Evolutionary conservation across 2,797 vertebrate genomes (phyloP).

Genomic region (Choloepus didactylus): DNA sequence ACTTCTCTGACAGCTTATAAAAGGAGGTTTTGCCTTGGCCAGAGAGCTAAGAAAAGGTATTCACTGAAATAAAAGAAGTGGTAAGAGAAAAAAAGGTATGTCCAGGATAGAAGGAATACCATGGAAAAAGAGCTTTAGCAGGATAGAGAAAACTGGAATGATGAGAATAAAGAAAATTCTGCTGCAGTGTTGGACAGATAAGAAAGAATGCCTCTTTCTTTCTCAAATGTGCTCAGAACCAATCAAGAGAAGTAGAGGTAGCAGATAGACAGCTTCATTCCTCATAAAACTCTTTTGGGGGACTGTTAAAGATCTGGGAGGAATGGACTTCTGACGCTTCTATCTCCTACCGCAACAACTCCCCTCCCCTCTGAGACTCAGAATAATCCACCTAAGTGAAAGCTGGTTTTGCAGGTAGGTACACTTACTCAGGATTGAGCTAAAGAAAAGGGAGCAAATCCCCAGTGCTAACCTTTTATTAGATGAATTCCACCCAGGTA

Average conservation of each 20-base stretch:
- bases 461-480: neutral
- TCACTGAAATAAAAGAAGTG: neutral
- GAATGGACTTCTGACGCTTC: neutral
- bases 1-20: neutral
- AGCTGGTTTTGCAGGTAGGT: neutral
- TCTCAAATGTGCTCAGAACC: neutral
- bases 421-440: neutral
- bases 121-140: neutral
- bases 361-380: neutral
- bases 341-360: neutral
- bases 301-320: neutral
- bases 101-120: neutral
- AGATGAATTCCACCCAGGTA: neutral
- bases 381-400: neutral
- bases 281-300: neutral
- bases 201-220: accelerated
- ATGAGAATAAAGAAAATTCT: neutral
- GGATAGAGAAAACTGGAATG: neutral
- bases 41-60: neutral
- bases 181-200: neutral
- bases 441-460: neutral
- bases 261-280: neutral
- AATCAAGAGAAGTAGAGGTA: neutral
- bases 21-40: neutral
- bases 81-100: neutral